Conservation (phyloP, 2,113 vertebrate genomes). For the Chloroceryle aenea region DNA sequence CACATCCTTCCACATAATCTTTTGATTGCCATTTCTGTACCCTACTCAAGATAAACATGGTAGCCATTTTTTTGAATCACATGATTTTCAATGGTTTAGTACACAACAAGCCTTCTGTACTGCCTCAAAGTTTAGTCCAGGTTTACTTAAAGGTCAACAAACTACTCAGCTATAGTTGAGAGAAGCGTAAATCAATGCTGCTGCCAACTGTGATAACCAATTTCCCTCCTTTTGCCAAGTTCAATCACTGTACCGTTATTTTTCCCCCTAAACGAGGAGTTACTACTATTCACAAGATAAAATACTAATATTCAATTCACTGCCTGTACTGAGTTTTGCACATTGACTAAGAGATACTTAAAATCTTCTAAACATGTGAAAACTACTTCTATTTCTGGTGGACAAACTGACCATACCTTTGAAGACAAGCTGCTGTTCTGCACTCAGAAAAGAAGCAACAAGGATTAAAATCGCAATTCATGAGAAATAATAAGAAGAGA, state of each 20-base stretch:
- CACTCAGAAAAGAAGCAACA: not conserved
- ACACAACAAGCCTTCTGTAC: not conserved
- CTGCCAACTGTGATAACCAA: not conserved
- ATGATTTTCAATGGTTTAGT: not conserved
- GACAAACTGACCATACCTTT: conserved; percentile 1
- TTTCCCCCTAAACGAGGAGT: not conserved
- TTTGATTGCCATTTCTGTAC: conserved; percentile 1
- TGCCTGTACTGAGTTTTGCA: not conserved
- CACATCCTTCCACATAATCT: not conserved
- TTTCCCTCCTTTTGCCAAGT: conserved; percentile 11
- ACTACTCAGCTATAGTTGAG: not conserved
- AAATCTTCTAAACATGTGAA: not conserved
- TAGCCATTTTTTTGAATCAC: not conserved
- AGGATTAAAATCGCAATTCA: not conserved
- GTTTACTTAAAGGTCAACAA: conserved; percentile 32
- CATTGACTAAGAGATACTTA: not conserved
- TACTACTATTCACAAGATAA: not conserved
- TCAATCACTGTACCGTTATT: not conserved
- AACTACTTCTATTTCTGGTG: not conserved
- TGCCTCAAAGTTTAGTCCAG: not conserved
- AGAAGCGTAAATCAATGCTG: conserved; percentile 20
- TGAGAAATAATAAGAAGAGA: not conserved
- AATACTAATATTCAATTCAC: not conserved
- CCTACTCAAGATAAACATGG: not conserved
- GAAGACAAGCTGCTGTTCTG: not conserved